Conservation (phyloP, 1,140 invertebrate species). For the Drosophila parabipectinata region DNA sequence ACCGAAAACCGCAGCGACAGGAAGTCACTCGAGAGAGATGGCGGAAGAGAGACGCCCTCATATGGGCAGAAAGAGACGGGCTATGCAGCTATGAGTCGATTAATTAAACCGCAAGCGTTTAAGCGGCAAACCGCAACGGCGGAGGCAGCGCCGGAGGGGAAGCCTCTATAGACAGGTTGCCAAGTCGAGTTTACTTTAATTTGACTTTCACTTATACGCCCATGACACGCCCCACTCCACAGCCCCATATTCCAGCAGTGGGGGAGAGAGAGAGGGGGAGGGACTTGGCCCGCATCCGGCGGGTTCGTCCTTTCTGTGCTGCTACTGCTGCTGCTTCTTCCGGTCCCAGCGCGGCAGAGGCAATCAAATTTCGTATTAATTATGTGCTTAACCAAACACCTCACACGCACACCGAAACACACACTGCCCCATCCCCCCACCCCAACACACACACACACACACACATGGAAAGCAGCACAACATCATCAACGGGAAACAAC, state of each 20-base stretch:
- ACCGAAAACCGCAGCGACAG: constrained; percentile 23
- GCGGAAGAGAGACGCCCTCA: not conserved
- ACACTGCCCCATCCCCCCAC: constrained; percentile 6
- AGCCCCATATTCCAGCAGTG: not conserved
- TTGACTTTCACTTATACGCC: constrained; percentile 57
- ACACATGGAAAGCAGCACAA: constrained; percentile 16
- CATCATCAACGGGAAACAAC: constrained; percentile 40
- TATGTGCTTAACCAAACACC: constrained; percentile 81
- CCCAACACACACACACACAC: constrained; percentile 3
- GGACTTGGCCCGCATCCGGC: constrained; percentile 39
- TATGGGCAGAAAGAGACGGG: not conserved
- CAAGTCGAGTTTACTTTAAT: constrained; percentile 73
- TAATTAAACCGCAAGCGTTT: constrained; percentile 80
- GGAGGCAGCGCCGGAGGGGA: not conserved
- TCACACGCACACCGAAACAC: constrained; percentile 30
- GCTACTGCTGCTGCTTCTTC: constrained; percentile 27
- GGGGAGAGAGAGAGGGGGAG: not conserved
- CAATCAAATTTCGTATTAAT: constrained; percentile 82
- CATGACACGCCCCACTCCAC: not conserved
- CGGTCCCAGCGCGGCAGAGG: constrained; percentile 72
- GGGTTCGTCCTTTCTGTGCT: constrained; percentile 1
- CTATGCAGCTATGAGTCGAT: constrained; percentile 63
- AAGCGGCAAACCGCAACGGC: constrained; percentile 66
- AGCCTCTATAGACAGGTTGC: constrained; percentile 27
- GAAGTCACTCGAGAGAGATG: constrained; percentile 31